Conservation (phyloP, 1,140 invertebrate genomes). For the Hyles vespertilio region DNA sequence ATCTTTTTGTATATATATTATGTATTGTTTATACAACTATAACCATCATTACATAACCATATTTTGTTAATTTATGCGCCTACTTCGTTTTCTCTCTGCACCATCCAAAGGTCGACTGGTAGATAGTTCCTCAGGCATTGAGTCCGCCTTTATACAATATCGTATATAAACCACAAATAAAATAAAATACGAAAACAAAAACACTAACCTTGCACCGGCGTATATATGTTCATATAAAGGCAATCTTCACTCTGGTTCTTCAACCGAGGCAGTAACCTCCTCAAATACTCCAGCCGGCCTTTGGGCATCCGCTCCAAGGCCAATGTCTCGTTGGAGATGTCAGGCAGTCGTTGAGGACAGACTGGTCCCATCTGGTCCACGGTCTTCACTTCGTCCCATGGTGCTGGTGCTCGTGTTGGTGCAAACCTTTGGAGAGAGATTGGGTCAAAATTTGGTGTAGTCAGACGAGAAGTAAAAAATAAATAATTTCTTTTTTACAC, state of each 20-base stretch:
- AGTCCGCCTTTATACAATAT: no score
- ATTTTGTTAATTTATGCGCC: no score
- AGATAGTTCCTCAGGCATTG: no score
- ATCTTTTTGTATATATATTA: no score
- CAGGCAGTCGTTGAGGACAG: constrained; percentile 92
- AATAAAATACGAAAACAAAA: neutral
- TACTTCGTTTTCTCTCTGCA: no score
- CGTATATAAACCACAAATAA: no score
- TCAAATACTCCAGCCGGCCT: constrained; percentile 91
- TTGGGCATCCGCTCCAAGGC: constrained; percentile 90
- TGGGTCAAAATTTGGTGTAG: neutral
- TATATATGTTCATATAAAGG: constrained; percentile 96
- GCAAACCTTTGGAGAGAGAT: constrained; percentile 82
- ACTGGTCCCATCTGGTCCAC: constrained; percentile 90
- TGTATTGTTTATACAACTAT: no score
- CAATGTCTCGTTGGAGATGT: constrained; percentile 89
- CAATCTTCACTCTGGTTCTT: constrained; percentile 97
- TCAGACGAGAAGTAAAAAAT: no score
- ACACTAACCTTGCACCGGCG: constrained; percentile 91
- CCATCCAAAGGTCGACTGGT: no score
- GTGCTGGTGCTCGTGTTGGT: constrained; percentile 90
- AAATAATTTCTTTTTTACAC: no score
- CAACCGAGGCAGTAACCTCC: constrained; percentile 87
- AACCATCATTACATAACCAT: no score
- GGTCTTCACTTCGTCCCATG: constrained; percentile 90